These are phyloP conservation scores for Diaprepes abbreviatus DNA, from an alignment of 2,888 invertebrate genomes.

Conservation along the genomic window DNA sequence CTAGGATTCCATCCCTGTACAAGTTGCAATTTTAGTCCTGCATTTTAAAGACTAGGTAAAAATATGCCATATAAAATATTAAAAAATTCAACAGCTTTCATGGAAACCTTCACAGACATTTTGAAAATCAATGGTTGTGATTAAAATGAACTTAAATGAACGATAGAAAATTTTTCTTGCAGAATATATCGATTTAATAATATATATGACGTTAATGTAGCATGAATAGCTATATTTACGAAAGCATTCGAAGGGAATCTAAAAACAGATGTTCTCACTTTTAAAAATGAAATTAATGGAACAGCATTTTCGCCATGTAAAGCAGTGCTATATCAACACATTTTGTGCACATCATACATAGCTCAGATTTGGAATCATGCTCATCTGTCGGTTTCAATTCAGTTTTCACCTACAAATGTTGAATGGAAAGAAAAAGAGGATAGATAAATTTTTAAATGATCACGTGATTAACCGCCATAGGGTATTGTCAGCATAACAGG, in stretches of 20 bases:
- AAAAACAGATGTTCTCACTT: slow-evolving; percentile 36
- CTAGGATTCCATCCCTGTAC: too few relatives aligned
- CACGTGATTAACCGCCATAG: slow-evolving; percentile 37
- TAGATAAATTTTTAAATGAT: slow-evolving; percentile 38
- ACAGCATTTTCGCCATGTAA: slow-evolving; percentile 46
- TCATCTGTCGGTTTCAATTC: slow-evolving; percentile 31
- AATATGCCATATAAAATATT: too few relatives aligned
- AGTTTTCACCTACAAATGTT: slow-evolving; percentile 33
- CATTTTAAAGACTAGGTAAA: too few relatives aligned
- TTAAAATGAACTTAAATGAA: background rate
- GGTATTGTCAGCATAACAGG: slow-evolving; percentile 15
- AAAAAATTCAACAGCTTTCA: background rate
- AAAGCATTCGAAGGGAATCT: slow-evolving; percentile 32
- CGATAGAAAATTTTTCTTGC: slow-evolving; percentile 47
- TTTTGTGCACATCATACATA: slow-evolving; percentile 36
- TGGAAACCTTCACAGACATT: slow-evolving; percentile 19
- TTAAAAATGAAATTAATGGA: slow-evolving; percentile 48
- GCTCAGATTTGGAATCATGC: slow-evolving; percentile 44
- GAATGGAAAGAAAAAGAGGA: slow-evolving; percentile 37
- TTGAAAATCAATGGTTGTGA: background rate
- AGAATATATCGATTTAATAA: slow-evolving; percentile 44
- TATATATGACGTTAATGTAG: slow-evolving; percentile 52
- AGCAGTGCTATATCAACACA: slow-evolving; percentile 36
- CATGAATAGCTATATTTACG: slow-evolving; percentile 47
- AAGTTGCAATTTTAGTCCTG: too few relatives aligned